Evolutionary conservation across 1,140 invertebrate species (phyloP).

Genomic region (Drosophila kohkoa): DNA sequence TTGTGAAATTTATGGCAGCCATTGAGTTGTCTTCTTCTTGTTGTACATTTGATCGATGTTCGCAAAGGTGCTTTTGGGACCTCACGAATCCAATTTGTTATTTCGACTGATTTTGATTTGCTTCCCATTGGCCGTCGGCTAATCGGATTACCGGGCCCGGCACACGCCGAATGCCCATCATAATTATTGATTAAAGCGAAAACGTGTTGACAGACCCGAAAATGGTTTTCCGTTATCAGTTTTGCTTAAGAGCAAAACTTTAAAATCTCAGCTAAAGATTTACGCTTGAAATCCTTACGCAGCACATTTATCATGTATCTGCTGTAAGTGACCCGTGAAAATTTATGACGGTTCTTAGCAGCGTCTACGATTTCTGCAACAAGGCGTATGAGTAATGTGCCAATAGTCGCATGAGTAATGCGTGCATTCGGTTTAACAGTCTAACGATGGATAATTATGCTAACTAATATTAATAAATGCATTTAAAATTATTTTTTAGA

Average conservation of each 20-base stretch:
- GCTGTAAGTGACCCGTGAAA: neutral
- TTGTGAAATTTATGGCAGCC: slow-evolving; percentile 48
- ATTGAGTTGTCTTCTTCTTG: neutral
- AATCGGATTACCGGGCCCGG: slow-evolving; percentile 39
- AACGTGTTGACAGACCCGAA: slow-evolving; percentile 10
- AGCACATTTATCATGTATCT: neutral
- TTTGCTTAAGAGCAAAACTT: neutral
- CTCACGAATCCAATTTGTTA: slow-evolving; percentile 45
- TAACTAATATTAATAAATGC: neutral
- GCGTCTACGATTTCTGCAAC: neutral
- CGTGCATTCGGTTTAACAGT: too few species aligned
- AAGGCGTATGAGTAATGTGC: neutral
- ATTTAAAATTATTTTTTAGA: too few species aligned
- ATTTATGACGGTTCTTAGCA: neutral
- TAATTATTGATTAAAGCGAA: slow-evolving; percentile 44
- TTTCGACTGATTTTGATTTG: slow-evolving; percentile 48
- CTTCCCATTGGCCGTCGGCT: slow-evolving; percentile 21
- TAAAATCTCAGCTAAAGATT: neutral
- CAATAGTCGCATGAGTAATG: neutral
- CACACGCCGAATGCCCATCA: slow-evolving; percentile 12
- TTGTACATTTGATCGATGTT: slow-evolving; percentile 35
- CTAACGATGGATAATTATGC: too few species aligned
- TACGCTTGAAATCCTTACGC: neutral
- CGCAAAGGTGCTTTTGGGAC: slow-evolving; percentile 37
- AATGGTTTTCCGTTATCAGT: neutral